Percentiles rank a stretch among this genome's conserved stretches.
Conservation (phyloP, 2,113 vertebrate species). For the Otus sunia region DNA sequence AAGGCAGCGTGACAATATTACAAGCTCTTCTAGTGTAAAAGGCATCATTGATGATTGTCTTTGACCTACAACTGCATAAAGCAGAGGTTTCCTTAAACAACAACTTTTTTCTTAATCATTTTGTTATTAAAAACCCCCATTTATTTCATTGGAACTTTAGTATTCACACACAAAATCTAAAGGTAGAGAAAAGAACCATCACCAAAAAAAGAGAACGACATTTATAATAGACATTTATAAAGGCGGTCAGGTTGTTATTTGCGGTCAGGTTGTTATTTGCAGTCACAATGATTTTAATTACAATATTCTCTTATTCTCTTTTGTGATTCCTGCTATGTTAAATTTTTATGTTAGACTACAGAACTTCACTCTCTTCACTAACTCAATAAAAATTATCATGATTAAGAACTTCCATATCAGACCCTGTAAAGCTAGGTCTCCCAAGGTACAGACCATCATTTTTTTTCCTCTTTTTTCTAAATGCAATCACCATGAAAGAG, state of each 20-base stretch:
- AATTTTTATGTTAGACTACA: not conserved
- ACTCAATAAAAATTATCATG: not conserved
- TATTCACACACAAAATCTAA: not conserved
- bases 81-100: not conserved
- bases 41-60: conserved; percentile 95
- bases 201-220: not conserved
- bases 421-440: not conserved
- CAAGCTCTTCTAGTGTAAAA: conserved; percentile 89
- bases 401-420: not conserved
- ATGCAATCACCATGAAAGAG: conserved; percentile 30
- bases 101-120: not conserved
- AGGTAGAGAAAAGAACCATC: not conserved
- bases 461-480: not conserved
- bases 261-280: not conserved
- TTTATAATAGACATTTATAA: not conserved
- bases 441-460: not conserved
- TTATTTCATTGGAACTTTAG: not conserved
- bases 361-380: not conserved
- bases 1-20: conserved; percentile 90
- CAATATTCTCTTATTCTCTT: not conserved
- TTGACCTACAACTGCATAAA: conserved; percentile 78
- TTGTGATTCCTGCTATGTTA: not conserved
- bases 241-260: not conserved
- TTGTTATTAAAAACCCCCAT: not conserved
- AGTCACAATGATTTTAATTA: not conserved